Percentiles rank a stretch among this genome's conserved stretches.
phyloP scores from a whole-genome alignment of 2,113 vertebrate species.

The Calypte anna region DNA sequence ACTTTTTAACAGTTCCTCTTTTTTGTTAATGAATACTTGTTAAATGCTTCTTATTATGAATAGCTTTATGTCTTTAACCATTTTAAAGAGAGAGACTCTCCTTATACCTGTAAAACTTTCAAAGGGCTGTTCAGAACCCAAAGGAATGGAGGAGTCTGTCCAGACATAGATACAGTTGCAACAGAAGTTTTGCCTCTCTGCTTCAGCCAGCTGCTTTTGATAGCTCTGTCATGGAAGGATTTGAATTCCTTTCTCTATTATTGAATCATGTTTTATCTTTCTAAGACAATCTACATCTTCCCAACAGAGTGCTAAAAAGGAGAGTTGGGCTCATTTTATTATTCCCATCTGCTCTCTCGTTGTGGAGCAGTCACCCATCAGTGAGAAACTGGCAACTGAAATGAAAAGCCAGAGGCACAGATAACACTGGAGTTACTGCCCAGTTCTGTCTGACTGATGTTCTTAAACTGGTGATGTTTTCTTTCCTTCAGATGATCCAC shows the following conservation, averaged over 20 bases:
- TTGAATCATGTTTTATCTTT: neutral
- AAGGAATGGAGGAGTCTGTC: neutral
- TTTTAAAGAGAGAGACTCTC: neutral
- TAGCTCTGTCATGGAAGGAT: neutral
- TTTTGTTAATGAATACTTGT: neutral
- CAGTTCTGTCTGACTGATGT: neutral
- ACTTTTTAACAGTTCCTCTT: neutral
- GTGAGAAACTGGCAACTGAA: neutral
- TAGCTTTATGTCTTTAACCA: neutral
- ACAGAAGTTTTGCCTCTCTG: neutral
- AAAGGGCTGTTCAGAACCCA: neutral
- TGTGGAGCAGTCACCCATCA: neutral
- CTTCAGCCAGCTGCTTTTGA: neutral
- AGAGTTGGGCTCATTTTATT: neutral
- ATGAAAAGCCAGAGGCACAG: neutral
- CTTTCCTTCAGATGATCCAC: slow-evolving; percentile 84
- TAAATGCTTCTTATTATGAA: neutral
- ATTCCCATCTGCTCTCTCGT: neutral
- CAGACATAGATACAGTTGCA: neutral
- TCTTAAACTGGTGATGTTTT: slow-evolving; percentile 9
- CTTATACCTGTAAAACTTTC: neutral
- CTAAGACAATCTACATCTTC: neutral
- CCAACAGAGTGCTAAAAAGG: neutral
- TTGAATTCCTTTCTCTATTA: neutral
- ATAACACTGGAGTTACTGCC: neutral